phyloP scores from a whole-genome alignment of 2,797 vertebrate genomes.

The Florisuga fusca region DNA sequence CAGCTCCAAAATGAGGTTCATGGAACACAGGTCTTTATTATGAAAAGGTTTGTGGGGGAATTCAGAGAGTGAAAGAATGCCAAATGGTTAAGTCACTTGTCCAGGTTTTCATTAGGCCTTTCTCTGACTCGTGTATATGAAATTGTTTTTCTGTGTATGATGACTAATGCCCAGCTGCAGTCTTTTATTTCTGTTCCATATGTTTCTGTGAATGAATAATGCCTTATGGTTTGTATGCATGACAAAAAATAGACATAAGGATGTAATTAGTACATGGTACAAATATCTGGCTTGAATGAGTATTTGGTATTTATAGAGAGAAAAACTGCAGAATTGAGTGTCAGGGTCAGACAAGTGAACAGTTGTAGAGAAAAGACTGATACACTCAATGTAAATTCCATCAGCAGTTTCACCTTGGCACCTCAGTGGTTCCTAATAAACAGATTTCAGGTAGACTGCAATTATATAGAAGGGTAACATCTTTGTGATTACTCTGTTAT shows the following conservation, averaged over 20 bases:
- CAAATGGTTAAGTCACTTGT: background rate
- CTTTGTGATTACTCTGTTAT: background rate
- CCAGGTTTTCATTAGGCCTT: slow-evolving; percentile 24
- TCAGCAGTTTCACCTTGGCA: background rate
- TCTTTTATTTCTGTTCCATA: slow-evolving; percentile 31
- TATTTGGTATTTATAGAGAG: background rate
- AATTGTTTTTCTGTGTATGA: slow-evolving; percentile 12
- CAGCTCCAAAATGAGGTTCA: background rate
- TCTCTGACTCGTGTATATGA: slow-evolving; percentile 7
- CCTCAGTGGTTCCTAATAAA: background rate
- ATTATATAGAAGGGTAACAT: background rate
- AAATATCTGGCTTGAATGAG: slow-evolving; percentile 28
- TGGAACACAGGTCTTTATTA: background rate
- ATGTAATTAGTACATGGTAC: background rate
- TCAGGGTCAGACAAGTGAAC: background rate
- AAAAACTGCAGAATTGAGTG: background rate
- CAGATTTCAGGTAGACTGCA: background rate
- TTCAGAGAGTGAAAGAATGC: background rate
- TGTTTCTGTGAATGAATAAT: slow-evolving; percentile 48
- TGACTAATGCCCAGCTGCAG: slow-evolving; percentile 65
- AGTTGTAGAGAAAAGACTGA: background rate
- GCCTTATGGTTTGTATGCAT: slow-evolving; percentile 10
- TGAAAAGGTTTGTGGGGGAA: background rate
- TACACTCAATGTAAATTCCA: background rate
- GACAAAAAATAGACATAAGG: slow-evolving; percentile 43